These are phyloP conservation scores for Rhinolophus sinicus DNA, from an alignment of 2,113 vertebrate species.

Conservation along the genomic window DNA sequence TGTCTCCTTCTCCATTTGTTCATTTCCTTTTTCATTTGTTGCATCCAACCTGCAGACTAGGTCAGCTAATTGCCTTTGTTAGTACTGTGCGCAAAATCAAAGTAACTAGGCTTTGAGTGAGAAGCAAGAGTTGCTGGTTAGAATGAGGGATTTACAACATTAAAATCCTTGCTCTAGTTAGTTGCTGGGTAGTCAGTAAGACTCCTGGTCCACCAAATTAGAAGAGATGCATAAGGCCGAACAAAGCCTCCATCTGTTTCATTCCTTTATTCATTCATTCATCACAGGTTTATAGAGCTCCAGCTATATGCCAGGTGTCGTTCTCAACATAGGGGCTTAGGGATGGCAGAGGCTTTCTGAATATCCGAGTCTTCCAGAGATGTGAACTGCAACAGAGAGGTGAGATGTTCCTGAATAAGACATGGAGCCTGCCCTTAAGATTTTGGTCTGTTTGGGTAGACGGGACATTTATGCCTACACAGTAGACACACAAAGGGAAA, in stretches of 20 bases:
- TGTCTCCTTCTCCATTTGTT: not conserved
- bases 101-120: not conserved
- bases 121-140: not conserved
- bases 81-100: not conserved
- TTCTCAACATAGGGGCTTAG: not conserved
- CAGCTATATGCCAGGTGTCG: rapidly evolving
- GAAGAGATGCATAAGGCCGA: not conserved
- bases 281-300: not conserved
- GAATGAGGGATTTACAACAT: not conserved
- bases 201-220: not conserved
- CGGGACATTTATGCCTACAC: not conserved
- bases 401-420: not conserved
- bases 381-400: not conserved
- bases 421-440: not conserved
- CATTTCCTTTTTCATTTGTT: too few species aligned
- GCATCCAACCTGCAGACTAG: not conserved
- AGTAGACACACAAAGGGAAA: too few species aligned
- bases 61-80: too few species aligned
- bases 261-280: not conserved
- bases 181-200: too few species aligned
- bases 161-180: not conserved
- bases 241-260: not conserved
- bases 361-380: not conserved
- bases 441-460: not conserved
- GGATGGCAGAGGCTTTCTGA: not conserved